Evolutionary conservation across 1,140 invertebrate genomes (phyloP).

Genomic region (Drosophila malerkotliana): DNA sequence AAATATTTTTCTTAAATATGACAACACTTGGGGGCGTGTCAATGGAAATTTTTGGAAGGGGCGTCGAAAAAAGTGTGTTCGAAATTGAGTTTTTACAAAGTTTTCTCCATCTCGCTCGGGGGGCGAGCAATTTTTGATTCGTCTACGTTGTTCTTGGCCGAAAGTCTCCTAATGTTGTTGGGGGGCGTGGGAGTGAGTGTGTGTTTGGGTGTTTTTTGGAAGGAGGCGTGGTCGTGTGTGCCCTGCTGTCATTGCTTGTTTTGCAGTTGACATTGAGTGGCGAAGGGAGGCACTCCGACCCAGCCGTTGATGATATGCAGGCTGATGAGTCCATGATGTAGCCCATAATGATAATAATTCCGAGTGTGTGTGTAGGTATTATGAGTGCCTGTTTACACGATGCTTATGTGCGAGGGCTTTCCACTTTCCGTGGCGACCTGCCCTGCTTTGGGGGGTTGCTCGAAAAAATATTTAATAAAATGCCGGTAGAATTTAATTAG

Average conservation of each 20-base stretch:
- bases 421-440: conserved; percentile 1
- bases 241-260: conserved; percentile 75
- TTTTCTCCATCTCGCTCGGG: conserved; percentile 45
- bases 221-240: conserved; percentile 53
- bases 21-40: conserved; percentile 69
- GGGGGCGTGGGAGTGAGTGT: conserved; percentile 19
- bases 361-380: conserved; percentile 53
- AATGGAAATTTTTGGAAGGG: conserved; percentile 34
- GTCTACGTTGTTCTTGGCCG: conserved; percentile 48
- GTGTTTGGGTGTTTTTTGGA: conserved; percentile 7
- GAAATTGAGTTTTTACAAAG: conserved; percentile 76
- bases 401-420: conserved; percentile 52
- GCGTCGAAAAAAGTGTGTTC: conserved; percentile 59
- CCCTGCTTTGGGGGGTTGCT: conserved; percentile 12
- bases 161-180: conserved; percentile 32
- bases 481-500: conserved; percentile 79
- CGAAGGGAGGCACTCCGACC: conserved; percentile 12
- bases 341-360: conserved; percentile 63
- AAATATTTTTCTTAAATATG: conserved; percentile 81
- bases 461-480: conserved; percentile 69
- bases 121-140: conserved; percentile 45
- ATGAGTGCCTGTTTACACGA: conserved; percentile 77
- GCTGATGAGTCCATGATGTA: conserved; percentile 40
- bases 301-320: conserved; percentile 74
- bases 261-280: conserved; percentile 80